Evolutionary conservation across 1,140 invertebrate species (phyloP), one percentile per base, ranked within the genome.

Genomic region (Oncopodura yosiiana): DNA sequence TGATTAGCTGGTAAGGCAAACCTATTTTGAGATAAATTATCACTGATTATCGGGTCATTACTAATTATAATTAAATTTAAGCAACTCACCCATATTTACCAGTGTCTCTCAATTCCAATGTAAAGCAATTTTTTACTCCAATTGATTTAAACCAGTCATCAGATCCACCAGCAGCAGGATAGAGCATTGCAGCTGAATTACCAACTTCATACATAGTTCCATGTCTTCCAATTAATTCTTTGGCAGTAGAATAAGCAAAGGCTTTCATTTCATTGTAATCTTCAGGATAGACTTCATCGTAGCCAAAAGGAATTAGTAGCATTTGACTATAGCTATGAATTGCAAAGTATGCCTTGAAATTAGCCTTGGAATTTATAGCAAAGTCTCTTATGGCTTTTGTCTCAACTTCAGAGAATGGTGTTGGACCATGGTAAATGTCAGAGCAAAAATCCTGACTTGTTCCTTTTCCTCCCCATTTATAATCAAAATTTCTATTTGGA

Each of bases 361-460:
- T 34, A 16, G 16, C 18, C 14, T 14, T 32, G n/a, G n/a, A n/a
- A n/a, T 34, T 34, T 8, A 34, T 8, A 34, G 14, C n/a, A n/a
- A 34, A 34, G 30, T 34, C 30, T 9, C 30, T 8, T n/a, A 34
- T 34, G 6, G 30, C 30, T n/a, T 34, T 34, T 34, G 30, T 87
- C 71, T 94, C 90, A 0, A 83, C 82, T 68, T 94, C 89, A 0
- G 87, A 91, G 65, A 91, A 90, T 1, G 86, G 67, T 3, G 56
- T 49, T 0, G 80, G 73, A 0, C 91, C 90, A 0, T 80, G 78
- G 65, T 80, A 94, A 49, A 81, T 84, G 30, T 92, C 84, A 23
- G 79, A 77, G 64, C 90, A 94, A 0, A 81, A 80, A 61, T 86
- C 38, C 30, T 75, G 75, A 32, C 84, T 87, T 0, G 85, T 80